These are phyloP conservation scores for Reticulitermes lucifugus DNA, from an alignment of 2,888 invertebrate genomes.

Conservation along the genomic window DNA sequence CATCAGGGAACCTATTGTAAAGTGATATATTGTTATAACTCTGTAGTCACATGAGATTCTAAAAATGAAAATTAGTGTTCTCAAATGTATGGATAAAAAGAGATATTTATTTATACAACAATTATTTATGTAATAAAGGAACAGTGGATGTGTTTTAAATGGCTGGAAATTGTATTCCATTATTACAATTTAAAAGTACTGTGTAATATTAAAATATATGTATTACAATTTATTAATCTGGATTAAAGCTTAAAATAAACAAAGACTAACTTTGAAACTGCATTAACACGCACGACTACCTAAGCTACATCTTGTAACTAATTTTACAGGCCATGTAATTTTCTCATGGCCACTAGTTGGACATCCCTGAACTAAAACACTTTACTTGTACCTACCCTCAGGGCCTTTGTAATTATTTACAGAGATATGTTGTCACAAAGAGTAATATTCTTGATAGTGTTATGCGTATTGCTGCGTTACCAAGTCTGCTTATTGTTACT, in stretches of 20 bases:
- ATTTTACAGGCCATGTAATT: background rate
- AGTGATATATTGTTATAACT: background rate
- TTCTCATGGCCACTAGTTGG: slow-evolving; percentile 26
- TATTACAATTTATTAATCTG: background rate
- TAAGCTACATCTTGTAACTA: background rate
- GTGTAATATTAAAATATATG: background rate
- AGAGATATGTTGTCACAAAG: slow-evolving; percentile 35
- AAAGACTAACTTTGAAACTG: background rate
- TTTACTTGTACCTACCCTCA: slow-evolving; percentile 15
- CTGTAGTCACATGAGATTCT: background rate
- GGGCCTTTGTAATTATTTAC: slow-evolving; percentile 26
- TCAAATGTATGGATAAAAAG: background rate
- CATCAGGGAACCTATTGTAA: background rate
- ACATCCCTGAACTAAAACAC: slow-evolving; percentile 28
- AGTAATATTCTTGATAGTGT: slow-evolving; percentile 33
- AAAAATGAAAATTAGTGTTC: background rate
- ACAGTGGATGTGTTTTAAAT: background rate
- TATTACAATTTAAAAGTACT: background rate
- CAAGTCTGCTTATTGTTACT: slow-evolving; percentile 5
- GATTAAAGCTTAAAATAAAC: background rate
- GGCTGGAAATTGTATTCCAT: background rate
- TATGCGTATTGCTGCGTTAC: slow-evolving; percentile 35
- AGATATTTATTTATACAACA: background rate
- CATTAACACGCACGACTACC: background rate
- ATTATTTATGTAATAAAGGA: background rate